Base-by-base conservation (phyloP, 2,113 vertebrate species). In the Camelus bactrianus region DNA sequence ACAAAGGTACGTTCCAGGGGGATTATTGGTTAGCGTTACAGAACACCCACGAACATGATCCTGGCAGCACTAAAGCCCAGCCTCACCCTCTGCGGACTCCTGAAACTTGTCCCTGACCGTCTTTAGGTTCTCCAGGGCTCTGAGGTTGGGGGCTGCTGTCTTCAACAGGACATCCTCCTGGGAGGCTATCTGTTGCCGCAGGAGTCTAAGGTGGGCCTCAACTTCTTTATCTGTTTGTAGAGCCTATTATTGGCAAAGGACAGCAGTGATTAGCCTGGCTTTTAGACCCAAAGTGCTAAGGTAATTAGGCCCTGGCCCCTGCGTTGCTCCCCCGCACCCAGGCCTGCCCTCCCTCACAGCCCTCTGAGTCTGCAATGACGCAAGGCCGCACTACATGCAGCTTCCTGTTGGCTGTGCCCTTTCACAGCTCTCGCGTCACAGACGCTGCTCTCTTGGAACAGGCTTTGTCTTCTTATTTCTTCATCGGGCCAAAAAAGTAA, bases 81-180 rank as follows among this genome's bases (percentile, higher is more conserved):
- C 8, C n/a, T 98, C 99, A 99, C 99, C 99, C 0, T 99, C 98
- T 6, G 90, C n/a, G 0, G 99, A 99, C 82, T 98, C 99, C 46
- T 99, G 98, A 62, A 99, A 99, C 96, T 98, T 99, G 97, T 98
- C 98, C 32, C 98, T 98, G 95, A 99, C 97, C 8, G 98, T 96
- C 89, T 97, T 98, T 42, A 99, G 98, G 96, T 99, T 99, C 97
- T 99, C 99, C 77, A 98, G 30, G 73, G 99, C 99, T 89, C 99
- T 99, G 28, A 99, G 97, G 96, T 99, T 99, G 4, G 99, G 99
- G 54, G 99, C 98, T 22, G 98, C 92, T 26, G 99, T 99, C 95
- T 95, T 98, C 95, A 98, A 93, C 56, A 99, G 97, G 73, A 96
- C 38, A 0, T 5, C 97, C 88, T 99, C 99, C 69, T 98, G 95